Evolutionary conservation across 2,113 vertebrate genomes (phyloP), one percentile per base, ranked within the genome.

Genomic region (Glaucomys volans): DNA sequence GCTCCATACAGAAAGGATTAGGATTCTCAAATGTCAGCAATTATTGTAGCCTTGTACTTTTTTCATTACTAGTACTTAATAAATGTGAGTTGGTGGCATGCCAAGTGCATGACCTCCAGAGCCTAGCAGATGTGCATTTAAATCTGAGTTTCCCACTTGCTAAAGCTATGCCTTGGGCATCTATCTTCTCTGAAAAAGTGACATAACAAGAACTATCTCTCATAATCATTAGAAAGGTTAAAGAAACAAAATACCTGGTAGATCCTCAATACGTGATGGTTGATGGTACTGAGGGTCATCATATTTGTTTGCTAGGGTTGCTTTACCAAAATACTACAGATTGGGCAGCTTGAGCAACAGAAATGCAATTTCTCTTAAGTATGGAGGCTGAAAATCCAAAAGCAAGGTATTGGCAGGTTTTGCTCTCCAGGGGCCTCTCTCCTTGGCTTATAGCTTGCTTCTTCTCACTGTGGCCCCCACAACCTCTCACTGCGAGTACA

Each of bases 1-100:
- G 35, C 87, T 92, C 77, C 87, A 75, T 87, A 92, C 87, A 79
- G 81, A 97, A 94, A 95, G 72, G 87, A 95, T 92, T 92, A 94
- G 76, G 54, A 85, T 95, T 95, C 83, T 94, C 42, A 40, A 82
- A 81, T 50, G 74, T 87, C 85, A 95, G 95, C 88, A 44, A 40
- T 90, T 89, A 93, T 82, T 64, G 82, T 1, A 32, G 59, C 30
- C 66, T 50, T 22, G 44, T 79, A 50, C 47, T 95, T 77, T 85
- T 85, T 32, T 72, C 37, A 86, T n/a, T 75, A 42, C 62, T 64
- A 18, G 26, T 64, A 32, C 64, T 42, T 85, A 72, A 42, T 91
- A 85, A 76, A 69, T 26, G 72, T 50, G 71, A 69, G 28, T 5
- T 80, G 90, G 71, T 80, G 37, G 57, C 52, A 42, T 47, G 75